phyloP scores from a whole-genome alignment of 2,113 vertebrate genomes.

The Sardina pilchardus region DNA sequence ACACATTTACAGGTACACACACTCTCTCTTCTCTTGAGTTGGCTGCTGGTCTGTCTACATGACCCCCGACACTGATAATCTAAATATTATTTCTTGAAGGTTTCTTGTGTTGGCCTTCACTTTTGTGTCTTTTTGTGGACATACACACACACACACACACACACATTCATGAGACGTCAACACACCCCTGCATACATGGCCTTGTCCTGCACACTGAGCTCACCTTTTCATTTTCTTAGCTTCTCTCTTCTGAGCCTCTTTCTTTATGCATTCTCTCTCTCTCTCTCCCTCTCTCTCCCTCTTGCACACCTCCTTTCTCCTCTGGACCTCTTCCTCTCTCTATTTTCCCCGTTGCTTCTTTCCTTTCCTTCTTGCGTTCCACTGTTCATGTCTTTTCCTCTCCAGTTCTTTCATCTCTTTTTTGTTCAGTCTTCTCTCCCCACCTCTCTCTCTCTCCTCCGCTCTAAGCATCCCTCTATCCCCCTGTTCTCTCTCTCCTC shows the following conservation, averaged over 20 bases:
- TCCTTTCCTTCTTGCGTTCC: constrained; percentile 2
- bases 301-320: not conserved
- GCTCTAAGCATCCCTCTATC: not conserved
- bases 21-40: constrained; percentile 15
- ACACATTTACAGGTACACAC: not conserved
- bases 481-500: not conserved
- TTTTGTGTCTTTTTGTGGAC: not conserved
- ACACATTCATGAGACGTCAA: not conserved
- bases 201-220: constrained; percentile 32
- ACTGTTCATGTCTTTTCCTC: constrained; percentile 25
- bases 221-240: constrained; percentile 31
- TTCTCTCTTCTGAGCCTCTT: no score
- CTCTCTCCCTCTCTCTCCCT: not conserved
- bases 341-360: not conserved
- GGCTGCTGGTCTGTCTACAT: not conserved
- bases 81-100: not conserved
- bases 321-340: not conserved
- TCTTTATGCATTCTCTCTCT: not conserved
- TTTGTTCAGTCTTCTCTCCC: not conserved
- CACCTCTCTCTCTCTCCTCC: not conserved
- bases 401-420: not conserved
- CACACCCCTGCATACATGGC: not conserved
- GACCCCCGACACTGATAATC: not conserved
- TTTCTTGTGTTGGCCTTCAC: not conserved
- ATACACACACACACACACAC: not conserved